phyloP scores from a whole-genome alignment of 1,140 invertebrate species.

The Elysia chlorotica region DNA sequence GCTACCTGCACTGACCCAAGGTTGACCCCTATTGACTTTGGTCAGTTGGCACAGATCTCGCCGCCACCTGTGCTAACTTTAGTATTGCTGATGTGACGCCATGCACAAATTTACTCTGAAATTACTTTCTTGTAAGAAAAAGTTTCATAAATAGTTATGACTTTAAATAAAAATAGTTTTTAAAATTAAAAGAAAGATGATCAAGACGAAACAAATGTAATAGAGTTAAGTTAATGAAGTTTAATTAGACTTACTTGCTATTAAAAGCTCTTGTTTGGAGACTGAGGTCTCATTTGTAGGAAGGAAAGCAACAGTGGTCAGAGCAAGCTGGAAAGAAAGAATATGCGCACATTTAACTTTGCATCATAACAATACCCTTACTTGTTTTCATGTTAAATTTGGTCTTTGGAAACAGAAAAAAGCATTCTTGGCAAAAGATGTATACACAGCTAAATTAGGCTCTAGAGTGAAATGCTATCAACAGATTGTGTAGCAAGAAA shows the following conservation, averaged over 20 bases:
- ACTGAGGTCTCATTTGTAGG: constrained; percentile 81
- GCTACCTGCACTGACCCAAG: no score
- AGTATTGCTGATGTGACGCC: no score
- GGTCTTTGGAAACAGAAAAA: constrained; percentile 7
- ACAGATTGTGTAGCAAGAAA: neutral
- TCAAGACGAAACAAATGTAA: neutral
- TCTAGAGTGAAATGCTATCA: neutral
- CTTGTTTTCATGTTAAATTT: neutral
- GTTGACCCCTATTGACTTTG: no score
- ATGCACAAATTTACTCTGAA: no score
- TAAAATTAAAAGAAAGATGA: neutral
- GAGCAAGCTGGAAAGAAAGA: constrained; percentile 71
- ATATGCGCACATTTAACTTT: neutral
- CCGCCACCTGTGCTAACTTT: no score
- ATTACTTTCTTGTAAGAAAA: no score
- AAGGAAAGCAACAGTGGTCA: constrained; percentile 84
- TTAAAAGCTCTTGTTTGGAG: constrained; percentile 82
- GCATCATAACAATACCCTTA: neutral
- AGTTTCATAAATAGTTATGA: no score
- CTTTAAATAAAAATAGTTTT: no score
- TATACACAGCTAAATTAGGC: neutral
- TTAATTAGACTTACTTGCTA: constrained; percentile 79
- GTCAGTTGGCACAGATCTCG: no score
- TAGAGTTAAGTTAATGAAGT: no score
- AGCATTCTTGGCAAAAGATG: constrained; percentile 13